Evolutionary conservation across 2,113 vertebrate genomes (phyloP).

Genomic region (Trichechus manatus): DNA sequence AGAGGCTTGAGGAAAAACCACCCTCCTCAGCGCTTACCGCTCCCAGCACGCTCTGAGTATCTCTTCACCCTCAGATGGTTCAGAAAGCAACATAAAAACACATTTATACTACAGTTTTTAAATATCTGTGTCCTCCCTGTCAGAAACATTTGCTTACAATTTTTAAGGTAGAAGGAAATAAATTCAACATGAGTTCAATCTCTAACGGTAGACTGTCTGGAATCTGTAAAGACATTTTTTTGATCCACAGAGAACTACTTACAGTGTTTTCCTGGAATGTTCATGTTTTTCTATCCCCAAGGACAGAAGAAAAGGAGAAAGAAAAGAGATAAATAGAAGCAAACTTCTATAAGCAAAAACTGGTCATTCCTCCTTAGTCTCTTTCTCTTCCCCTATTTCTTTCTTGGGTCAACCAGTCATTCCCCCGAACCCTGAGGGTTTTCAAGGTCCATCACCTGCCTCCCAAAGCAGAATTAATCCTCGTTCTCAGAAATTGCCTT

Average conservation of each 20-base stretch:
- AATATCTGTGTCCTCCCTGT: not conserved
- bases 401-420: not conserved
- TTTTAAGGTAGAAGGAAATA: conserved; percentile 32
- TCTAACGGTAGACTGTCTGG: not conserved
- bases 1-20: not conserved
- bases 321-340: not conserved
- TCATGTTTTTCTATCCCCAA: not conserved
- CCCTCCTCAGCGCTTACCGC: not conserved
- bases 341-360: not conserved
- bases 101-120: not conserved
- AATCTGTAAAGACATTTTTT: conserved; percentile 6
- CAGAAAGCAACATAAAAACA: not conserved
- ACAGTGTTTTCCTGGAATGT: not conserved
- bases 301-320: conserved; percentile 12
- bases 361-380: not conserved
- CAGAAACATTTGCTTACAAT: not conserved
- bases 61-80: not conserved
- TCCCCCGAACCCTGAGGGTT: not conserved
- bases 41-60: not conserved
- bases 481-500: not conserved
- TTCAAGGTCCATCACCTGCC: not conserved
- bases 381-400: not conserved
- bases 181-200: not conserved
- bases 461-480: not conserved
- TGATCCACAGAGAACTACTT: not conserved